Conservation (phyloP, 2,888 invertebrate genomes). For the Cactoblastis cactorum region DNA sequence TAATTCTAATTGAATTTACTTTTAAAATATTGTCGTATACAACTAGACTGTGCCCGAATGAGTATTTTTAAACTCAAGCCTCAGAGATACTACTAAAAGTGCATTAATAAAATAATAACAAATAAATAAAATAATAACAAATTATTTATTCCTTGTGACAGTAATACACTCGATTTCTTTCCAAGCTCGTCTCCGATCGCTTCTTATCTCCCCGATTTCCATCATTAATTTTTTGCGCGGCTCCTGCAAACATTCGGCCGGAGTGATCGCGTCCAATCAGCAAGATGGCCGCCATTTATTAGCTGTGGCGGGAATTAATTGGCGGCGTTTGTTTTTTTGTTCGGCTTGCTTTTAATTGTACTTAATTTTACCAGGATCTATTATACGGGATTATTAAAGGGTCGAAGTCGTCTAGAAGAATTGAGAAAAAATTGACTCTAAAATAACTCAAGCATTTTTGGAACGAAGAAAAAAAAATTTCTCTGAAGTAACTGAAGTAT, state of each 20-base stretch:
- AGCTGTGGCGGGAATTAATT: slow-evolving; percentile 36
- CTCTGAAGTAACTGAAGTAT: too few species aligned
- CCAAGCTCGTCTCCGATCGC: slow-evolving; percentile 36
- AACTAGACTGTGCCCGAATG: too few species aligned
- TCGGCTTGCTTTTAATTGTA: background rate
- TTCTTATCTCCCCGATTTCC: slow-evolving; percentile 52
- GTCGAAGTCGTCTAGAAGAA: too few species aligned
- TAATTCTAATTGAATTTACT: too few species aligned
- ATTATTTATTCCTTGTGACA: background rate
- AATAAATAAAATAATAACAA: too few species aligned
- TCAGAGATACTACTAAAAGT: too few species aligned
- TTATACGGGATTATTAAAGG: background rate
- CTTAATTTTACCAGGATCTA: background rate
- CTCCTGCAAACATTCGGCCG: slow-evolving; percentile 35
- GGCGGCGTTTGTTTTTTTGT: slow-evolving; percentile 15
- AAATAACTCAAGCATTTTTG: too few species aligned
- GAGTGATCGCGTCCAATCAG: slow-evolving; percentile 61
- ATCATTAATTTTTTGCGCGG: slow-evolving; percentile 61
- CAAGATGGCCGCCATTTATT: slow-evolving; percentile 48
- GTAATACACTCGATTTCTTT: slow-evolving; percentile 19
- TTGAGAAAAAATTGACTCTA: too few species aligned
- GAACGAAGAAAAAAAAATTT: too few species aligned
- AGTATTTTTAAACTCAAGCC: too few species aligned
- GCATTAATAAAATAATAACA: too few species aligned
- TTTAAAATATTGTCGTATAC: too few species aligned